phyloP scores from a whole-genome alignment of 2,113 vertebrate genomes.

The Carettochelys insculpta region DNA sequence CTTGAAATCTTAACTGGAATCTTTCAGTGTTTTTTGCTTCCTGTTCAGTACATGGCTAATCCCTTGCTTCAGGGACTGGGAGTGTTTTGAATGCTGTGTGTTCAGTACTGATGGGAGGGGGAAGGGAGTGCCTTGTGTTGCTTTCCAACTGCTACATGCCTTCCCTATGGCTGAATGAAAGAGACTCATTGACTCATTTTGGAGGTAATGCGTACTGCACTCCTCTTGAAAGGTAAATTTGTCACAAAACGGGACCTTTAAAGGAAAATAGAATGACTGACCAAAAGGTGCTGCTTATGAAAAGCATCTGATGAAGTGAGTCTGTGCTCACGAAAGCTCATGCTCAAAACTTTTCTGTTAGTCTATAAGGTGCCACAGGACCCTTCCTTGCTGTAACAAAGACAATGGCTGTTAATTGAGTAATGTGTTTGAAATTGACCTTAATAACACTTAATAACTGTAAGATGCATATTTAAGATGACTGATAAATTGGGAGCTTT shows the following conservation, averaged over 20 bases:
- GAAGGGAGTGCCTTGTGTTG: conserved; percentile 39
- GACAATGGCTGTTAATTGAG: conserved; percentile 44
- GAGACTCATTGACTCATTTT: conserved; percentile 50
- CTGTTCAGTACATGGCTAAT: conserved; percentile 62
- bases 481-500: conserved; percentile 43
- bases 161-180: conserved; percentile 35
- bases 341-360: too few species aligned
- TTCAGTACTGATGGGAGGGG: conserved; percentile 53
- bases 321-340: too few species aligned
- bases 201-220: conserved; percentile 34
- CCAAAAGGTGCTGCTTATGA: conserved; percentile 37
- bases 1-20: conserved; percentile 46
- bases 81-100: conserved; percentile 43
- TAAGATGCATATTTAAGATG: conserved; percentile 25
- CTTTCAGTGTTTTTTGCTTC: conserved; percentile 56
- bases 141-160: conserved; percentile 44
- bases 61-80: conserved; percentile 68
- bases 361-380: too few species aligned
- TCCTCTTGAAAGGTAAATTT: conserved; percentile 38
- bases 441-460: not conserved
- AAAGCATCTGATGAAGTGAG: too few species aligned
- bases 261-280: conserved; percentile 44
- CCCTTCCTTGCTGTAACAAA: too few species aligned
- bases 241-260: not conserved
- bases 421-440: not conserved